These are phyloP conservation scores for Drosophila malerkotliana DNA, from an alignment of 1,140 invertebrate species.

Conservation along the genomic window DNA sequence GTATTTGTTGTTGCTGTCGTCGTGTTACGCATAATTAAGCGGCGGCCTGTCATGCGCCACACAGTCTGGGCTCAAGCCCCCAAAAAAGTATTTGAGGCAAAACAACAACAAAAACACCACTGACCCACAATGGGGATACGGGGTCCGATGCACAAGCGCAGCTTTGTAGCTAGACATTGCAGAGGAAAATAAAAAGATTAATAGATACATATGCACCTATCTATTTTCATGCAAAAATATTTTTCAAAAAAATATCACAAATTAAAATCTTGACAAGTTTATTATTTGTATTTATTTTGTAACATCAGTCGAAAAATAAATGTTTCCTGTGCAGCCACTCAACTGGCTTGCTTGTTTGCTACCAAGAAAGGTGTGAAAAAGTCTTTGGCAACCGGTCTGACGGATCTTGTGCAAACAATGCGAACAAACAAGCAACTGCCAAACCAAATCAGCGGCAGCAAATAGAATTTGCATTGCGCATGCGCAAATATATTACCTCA, in stretches of 20 bases:
- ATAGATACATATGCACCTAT: neutral
- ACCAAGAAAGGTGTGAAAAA: conserved; percentile 45
- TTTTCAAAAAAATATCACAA: neutral
- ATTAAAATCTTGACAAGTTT: neutral
- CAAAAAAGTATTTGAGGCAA: conserved; percentile 15
- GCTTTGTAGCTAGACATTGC: conserved; percentile 19
- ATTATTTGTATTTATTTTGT: neutral
- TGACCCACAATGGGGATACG: conserved; percentile 53
- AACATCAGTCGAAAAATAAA: neutral
- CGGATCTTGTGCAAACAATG: conserved; percentile 35
- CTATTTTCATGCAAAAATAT: too few relatives aligned
- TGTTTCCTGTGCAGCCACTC: conserved; percentile 10
- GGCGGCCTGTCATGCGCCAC: conserved; percentile 47
- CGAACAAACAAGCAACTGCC: conserved; percentile 24
- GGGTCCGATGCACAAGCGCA: conserved; percentile 19
- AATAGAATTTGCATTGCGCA: conserved; percentile 50
- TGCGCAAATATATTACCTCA: conserved; percentile 40
- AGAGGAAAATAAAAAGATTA: conserved; percentile 10
- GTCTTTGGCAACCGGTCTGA: conserved; percentile 19
- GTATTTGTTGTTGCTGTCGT: conserved; percentile 30
- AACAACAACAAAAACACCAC: conserved; percentile 41
- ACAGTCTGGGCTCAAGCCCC: conserved; percentile 58
- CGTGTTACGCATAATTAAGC: conserved; percentile 79
- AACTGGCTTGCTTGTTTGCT: conserved; percentile 5
- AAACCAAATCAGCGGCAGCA: conserved; percentile 34